Conservation (phyloP, 1,140 invertebrate species). For the Lordiphosa stackelbergi region DNA sequence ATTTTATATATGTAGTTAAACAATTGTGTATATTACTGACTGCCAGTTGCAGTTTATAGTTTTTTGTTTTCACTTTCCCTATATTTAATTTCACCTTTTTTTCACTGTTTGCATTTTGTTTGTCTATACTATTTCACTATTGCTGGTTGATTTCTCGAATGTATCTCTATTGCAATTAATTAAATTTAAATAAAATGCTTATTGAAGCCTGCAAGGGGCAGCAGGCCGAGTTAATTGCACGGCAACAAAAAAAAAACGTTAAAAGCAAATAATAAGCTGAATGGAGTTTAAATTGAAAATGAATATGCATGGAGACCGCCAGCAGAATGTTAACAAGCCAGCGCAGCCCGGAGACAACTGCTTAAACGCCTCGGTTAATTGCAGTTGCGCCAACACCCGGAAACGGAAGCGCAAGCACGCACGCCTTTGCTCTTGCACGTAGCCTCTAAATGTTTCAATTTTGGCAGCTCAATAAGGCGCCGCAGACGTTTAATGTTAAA, state of each 20-base stretch:
- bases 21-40: conserved; percentile 62
- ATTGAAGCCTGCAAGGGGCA: conserved; percentile 23
- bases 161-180: conserved; percentile 62
- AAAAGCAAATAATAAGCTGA: conserved; percentile 6
- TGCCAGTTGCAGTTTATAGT: conserved; percentile 43
- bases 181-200: conserved; percentile 62
- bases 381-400: conserved; percentile 41
- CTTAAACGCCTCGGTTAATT: conserved; percentile 54
- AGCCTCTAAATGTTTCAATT: conserved; percentile 66
- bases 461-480: conserved; percentile 60
- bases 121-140: conserved; percentile 72
- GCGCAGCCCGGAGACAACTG: conserved; percentile 13
- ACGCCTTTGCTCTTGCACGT: conserved; percentile 34
- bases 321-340: too few relatives aligned
- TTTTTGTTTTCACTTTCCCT: conserved; percentile 59
- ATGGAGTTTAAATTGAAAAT: conserved; percentile 2
- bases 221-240: conserved; percentile 56
- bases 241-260: conserved; percentile 26
- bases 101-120: conserved; percentile 71
- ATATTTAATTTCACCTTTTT: conserved; percentile 74
- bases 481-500: conserved; percentile 66
- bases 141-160: conserved; percentile 46
- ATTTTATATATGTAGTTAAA: conserved; percentile 53
- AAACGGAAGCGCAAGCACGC: conserved; percentile 51
- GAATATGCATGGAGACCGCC: background rate